Percentiles rank a stretch among this genome's conserved stretches.
Evolutionary conservation across 2,888 invertebrate species (phyloP).

Genomic region (Torymus texanus): DNA sequence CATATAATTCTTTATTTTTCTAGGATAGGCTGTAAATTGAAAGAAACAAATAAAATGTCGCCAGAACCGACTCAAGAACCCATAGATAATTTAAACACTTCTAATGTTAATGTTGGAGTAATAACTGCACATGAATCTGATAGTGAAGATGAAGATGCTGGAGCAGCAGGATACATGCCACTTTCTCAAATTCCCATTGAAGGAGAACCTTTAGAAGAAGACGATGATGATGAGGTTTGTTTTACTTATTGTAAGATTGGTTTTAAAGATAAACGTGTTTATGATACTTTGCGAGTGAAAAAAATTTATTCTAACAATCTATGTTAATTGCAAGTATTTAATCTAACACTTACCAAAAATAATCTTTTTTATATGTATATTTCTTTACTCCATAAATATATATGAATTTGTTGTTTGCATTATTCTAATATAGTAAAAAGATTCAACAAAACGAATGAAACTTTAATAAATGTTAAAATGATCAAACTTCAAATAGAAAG

Average conservation of each 20-base stretch:
- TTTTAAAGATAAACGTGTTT: background rate
- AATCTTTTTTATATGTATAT: no score
- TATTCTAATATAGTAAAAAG: no score
- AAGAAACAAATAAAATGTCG: conserved; percentile 63
- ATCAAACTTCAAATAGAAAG: no score
- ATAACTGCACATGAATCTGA: conserved; percentile 66
- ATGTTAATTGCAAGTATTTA: no score
- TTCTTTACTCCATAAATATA: no score
- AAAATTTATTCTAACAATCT: background rate
- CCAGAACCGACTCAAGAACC: conserved; percentile 71
- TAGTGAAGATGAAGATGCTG: conserved; percentile 69
- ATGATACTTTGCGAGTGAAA: background rate
- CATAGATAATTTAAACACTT: conserved; percentile 63
- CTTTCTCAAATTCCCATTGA: conserved; percentile 68
- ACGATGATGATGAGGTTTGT: conserved; percentile 62
- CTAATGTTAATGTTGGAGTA: conserved; percentile 61
- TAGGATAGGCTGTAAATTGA: background rate
- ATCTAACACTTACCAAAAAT: no score
- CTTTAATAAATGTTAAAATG: no score
- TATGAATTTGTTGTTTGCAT: no score
- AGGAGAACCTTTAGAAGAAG: conserved; percentile 67
- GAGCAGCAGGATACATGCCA: conserved; percentile 67
- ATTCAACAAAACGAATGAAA: no score
- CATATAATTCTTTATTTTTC: background rate
- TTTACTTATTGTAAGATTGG: background rate